phyloP scores from a whole-genome alignment of 2,888 invertebrate genomes.

The Acanthoscelides obtectus region DNA sequence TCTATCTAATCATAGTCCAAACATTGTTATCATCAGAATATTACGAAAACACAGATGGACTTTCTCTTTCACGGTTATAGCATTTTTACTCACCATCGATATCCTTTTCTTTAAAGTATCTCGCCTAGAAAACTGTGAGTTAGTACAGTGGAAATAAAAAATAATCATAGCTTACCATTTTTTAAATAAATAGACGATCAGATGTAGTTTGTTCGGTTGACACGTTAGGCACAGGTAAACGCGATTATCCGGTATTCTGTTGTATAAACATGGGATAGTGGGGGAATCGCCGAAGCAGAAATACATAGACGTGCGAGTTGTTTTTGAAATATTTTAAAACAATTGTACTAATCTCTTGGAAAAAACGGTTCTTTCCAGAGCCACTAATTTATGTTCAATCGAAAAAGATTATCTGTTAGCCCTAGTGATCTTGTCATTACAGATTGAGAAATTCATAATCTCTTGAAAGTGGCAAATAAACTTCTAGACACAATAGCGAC shows the following conservation, averaged over 20 bases:
- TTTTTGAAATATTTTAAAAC: too few relatives aligned
- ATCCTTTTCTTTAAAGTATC: conserved; percentile 90
- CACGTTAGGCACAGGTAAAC: conserved; percentile 17
- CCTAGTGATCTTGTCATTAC: too few relatives aligned
- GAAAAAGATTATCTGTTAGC: too few relatives aligned
- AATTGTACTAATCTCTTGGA: too few relatives aligned
- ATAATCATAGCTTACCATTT: conserved; percentile 24
- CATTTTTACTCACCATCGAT: conserved; percentile 74
- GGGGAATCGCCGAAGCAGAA: not conserved
- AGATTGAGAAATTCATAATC: too few relatives aligned
- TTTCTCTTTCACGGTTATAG: not conserved
- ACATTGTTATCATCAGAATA: not conserved
- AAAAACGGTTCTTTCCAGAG: too few relatives aligned
- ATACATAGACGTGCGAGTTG: not conserved
- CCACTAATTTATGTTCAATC: too few relatives aligned
- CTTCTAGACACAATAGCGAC: too few relatives aligned
- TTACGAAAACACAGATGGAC: not conserved
- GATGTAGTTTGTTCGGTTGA: conserved; percentile 7
- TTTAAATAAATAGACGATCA: conserved; percentile 6
- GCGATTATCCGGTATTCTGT: not conserved
- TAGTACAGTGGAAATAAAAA: not conserved
- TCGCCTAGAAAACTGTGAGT: conserved; percentile 61
- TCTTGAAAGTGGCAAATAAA: too few relatives aligned
- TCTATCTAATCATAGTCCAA: too few relatives aligned
- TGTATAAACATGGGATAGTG: not conserved